Conservation (phyloP, 1,140 invertebrate species). For the Sminthurides bifidus region DNA sequence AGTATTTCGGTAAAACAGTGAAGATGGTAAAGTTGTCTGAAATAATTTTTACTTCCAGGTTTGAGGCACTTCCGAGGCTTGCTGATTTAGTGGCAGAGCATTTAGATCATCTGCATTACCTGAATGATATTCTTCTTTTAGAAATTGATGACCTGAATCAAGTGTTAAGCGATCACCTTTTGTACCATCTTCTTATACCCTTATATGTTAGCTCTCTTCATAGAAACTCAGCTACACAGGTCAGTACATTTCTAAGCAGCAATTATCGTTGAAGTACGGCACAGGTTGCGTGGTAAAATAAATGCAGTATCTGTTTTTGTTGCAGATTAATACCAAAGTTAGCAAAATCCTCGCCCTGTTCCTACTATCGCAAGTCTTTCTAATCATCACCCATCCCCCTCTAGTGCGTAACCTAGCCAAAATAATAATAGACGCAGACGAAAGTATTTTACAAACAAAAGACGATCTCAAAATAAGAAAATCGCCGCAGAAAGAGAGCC, state of each 20-base stretch:
- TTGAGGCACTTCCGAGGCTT: constrained; percentile 70
- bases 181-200: constrained; percentile 86
- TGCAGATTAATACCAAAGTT: constrained; percentile 41
- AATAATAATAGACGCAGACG: constrained; percentile 64
- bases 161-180: constrained; percentile 86
- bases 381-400: constrained; percentile 79
- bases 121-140: constrained; percentile 90
- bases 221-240: constrained; percentile 8
- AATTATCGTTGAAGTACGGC: not conserved
- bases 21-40: not conserved
- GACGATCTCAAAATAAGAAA: too few species aligned
- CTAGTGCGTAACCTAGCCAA: constrained; percentile 77
- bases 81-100: constrained; percentile 94
- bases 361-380: constrained; percentile 88
- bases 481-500: too few species aligned
- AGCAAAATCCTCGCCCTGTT: constrained; percentile 84
- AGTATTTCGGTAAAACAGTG: not conserved
- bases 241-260: not conserved
- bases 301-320: too few species aligned
- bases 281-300: not conserved
- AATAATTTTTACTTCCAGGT: constrained; percentile 46
- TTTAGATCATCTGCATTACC: constrained; percentile 92
- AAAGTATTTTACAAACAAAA: constrained; percentile 21
- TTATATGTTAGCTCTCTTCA: constrained; percentile 82
- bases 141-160: constrained; percentile 87